Evolutionary conservation across 2,888 invertebrate genomes (phyloP).

Genomic region (Euproctis similis): DNA sequence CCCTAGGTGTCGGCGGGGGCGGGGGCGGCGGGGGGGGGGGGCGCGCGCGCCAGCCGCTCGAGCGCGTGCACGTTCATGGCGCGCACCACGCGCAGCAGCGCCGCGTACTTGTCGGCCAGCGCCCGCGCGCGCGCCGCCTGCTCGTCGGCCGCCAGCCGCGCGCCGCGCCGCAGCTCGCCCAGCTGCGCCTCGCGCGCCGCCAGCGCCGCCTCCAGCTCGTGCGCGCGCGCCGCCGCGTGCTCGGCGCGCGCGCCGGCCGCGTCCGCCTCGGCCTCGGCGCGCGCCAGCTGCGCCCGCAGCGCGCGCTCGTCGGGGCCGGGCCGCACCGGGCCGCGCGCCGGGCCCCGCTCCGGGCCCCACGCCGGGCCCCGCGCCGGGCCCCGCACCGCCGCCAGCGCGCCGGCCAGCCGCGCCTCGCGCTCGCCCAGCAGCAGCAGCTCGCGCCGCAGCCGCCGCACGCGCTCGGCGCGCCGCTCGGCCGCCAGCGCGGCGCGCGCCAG

Average conservation of each 20-base stretch:
- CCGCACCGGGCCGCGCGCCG: constrained; percentile 26
- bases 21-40: constrained; percentile 8
- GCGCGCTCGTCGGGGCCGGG: constrained; percentile 31
- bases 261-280: constrained; percentile 60
- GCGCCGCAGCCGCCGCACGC: constrained; percentile 57
- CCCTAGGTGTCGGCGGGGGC: too few relatives aligned
- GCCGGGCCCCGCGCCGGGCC: not conserved
- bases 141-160: constrained; percentile 59
- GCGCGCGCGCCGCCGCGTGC: constrained; percentile 59
- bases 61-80: constrained; percentile 71
- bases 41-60: constrained; percentile 60
- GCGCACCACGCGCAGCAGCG: constrained; percentile 74
- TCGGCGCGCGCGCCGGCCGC: constrained; percentile 67
- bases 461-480: constrained; percentile 57
- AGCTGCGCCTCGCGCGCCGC: constrained; percentile 55
- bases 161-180: constrained; percentile 61
- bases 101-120: constrained; percentile 76
- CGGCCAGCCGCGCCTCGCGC: constrained; percentile 48
- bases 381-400: constrained; percentile 23
- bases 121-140: constrained; percentile 71
- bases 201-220: constrained; percentile 54
- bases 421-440: constrained; percentile 60
- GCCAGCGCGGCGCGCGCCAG: constrained; percentile 48
- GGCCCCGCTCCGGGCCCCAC: constrained; percentile 4
- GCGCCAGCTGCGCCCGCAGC: constrained; percentile 33